These are phyloP conservation scores for Mastigias papua DNA, from an alignment of 30 jellyfish, hydroid and myxozoan species.

Conservation along the genomic window DNA sequence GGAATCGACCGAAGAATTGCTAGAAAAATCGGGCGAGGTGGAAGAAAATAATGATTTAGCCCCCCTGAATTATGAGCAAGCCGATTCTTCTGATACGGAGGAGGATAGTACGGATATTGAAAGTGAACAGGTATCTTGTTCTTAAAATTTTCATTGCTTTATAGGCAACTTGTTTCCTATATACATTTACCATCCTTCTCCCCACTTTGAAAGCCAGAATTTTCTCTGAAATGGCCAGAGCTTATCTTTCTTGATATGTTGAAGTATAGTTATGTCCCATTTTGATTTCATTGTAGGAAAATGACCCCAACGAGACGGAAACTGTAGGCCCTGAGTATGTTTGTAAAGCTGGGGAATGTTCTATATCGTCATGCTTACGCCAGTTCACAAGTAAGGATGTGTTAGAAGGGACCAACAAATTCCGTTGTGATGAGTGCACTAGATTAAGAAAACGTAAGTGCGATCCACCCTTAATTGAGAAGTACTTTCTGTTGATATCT, in stretches of 20 bases:
- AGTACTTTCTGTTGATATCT: too few relatives aligned
- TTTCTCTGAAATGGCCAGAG: too few relatives aligned
- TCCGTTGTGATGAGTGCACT: conserved; percentile 74
- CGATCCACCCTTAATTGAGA: too few relatives aligned
- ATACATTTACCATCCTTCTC: too few relatives aligned
- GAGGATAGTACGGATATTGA: not conserved
- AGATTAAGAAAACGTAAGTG: conserved; percentile 33
- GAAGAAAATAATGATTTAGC: not conserved
- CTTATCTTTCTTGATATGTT: too few relatives aligned
- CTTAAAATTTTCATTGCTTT: too few relatives aligned
- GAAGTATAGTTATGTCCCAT: too few relatives aligned
- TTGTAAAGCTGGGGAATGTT: conserved; percentile 62
- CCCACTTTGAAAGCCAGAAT: too few relatives aligned
- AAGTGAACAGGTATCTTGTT: conserved; percentile 17
- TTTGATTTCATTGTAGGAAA: not conserved
- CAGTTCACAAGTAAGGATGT: conserved; percentile 63
- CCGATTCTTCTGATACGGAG: conserved; percentile 13
- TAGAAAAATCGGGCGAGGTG: not conserved
- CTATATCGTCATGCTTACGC: conserved; percentile 61
- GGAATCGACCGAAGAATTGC: not conserved
- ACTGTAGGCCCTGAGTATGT: conserved; percentile 54
- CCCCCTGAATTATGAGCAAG: conserved; percentile 12
- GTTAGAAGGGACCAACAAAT: conserved; percentile 73
- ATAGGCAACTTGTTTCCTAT: too few relatives aligned
- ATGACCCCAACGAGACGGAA: conserved; percentile 15